phyloP scores from a whole-genome alignment of 1,140 invertebrate species.

The Armadillidium nasatum region DNA sequence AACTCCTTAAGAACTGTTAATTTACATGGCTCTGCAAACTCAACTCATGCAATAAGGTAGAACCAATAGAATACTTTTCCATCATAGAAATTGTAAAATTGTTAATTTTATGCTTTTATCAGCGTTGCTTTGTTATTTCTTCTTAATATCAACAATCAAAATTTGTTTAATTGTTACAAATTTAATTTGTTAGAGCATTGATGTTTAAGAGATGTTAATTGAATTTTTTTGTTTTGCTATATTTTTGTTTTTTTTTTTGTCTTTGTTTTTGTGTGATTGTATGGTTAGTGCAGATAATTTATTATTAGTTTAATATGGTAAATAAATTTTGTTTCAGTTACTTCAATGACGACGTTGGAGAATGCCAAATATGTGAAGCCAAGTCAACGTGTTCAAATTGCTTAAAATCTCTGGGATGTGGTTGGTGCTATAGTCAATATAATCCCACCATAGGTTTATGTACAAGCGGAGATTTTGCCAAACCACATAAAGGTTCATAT shows the following conservation, averaged over 20 bases:
- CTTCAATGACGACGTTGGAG: constrained; percentile 44
- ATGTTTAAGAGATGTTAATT: too few relatives aligned
- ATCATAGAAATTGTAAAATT: neutral
- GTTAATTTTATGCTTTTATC: too few relatives aligned
- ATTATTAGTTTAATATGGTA: too few relatives aligned
- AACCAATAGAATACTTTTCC: neutral
- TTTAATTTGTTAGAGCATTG: too few relatives aligned
- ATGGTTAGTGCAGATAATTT: too few relatives aligned
- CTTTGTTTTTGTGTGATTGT: too few relatives aligned
- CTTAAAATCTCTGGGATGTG: constrained; percentile 75
- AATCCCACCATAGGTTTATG: constrained; percentile 76
- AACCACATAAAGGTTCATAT: constrained; percentile 46
- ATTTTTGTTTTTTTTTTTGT: too few relatives aligned
- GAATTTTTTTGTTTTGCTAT: too few relatives aligned
- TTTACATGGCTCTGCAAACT: neutral
- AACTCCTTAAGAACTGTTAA: neutral
- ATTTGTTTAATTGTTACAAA: too few relatives aligned
- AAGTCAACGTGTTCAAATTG: constrained; percentile 75
- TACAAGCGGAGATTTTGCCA: constrained; percentile 54
- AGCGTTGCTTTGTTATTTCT: too few relatives aligned
- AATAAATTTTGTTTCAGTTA: neutral
- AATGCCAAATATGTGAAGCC: constrained; percentile 72
- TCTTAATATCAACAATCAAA: too few relatives aligned
- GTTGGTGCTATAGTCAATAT: constrained; percentile 84
- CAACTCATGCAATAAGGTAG: neutral